Evolutionary conservation across 2,888 invertebrate species (phyloP).

Genomic region (Cataglyphis livida): DNA sequence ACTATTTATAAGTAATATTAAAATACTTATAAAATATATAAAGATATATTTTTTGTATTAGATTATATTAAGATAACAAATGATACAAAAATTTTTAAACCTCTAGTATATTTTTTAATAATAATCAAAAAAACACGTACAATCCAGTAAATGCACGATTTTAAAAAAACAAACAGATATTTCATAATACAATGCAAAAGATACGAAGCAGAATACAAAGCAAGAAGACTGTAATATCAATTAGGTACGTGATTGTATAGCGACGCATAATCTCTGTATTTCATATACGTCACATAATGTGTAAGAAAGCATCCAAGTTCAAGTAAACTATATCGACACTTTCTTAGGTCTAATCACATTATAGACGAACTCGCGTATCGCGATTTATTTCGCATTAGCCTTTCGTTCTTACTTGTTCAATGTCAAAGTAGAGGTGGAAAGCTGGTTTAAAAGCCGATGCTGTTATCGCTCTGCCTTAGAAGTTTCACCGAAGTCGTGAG

Average conservation of each 20-base stretch:
- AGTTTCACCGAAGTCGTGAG: constrained; percentile 13
- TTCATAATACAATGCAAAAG: not conserved
- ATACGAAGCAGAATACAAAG: not conserved
- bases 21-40: not conserved
- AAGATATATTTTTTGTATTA: not conserved
- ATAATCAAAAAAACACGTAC: not conserved
- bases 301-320: not conserved
- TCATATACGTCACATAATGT: not conserved
- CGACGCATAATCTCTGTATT: not conserved
- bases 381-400: not conserved
- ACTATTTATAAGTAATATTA: not conserved
- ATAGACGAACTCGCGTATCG: not conserved
- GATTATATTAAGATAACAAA: not conserved
- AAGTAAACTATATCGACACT: not conserved
- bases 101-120: not conserved
- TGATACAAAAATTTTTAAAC: not conserved
- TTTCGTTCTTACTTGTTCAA: constrained; percentile 27
- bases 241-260: not conserved
- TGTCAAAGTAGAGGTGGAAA: constrained; percentile 44
- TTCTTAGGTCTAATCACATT: not conserved
- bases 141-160: not conserved
- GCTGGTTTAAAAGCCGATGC: constrained; percentile 55
- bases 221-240: not conserved
- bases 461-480: constrained; percentile 56
- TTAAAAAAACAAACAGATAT: not conserved